Evolutionary conservation across 2,888 invertebrate species (phyloP), one percentile per base, ranked within the genome.

Genomic region (Salticus scenicus): DNA sequence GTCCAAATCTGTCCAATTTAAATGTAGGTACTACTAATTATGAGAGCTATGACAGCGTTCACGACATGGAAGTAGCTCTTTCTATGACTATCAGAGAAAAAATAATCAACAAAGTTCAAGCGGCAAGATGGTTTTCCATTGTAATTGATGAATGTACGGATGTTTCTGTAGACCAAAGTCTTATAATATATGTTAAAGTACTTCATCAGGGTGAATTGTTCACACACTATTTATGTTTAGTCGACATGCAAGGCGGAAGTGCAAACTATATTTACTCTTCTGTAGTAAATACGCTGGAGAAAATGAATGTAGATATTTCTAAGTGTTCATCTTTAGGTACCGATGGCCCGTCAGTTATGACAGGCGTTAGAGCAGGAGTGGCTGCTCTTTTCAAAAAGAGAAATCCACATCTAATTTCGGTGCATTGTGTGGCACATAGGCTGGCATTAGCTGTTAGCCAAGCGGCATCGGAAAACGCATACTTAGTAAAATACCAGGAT

Each of bases 91-190:
- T 69, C 14, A 4, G 33, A 30, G 31, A 31, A 31, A 33, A 8
- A 31, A 37, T 69, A 31, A 20, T 37, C 31, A 20, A 69, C 20
- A 69, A 69, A 4, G 33, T 69, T 4, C 30, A 69, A 12, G 10
- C 30, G 7, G 2, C 69, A 69, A 17, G 28, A 69, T 69, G 33
- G 37, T 69, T 69, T 69, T 69, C 69, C 8, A 31, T 69, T n/a
- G 31, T 69, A 7, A 69, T 69, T 17, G 69, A 69, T 31, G 69
- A 69, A 31, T 69, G 69, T 20, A 31, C 69, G 10, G 37, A 37
- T 37, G 10, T 37, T 37, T 37, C 37, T 10, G 37, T 37, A 7
- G 37, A 37, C 7, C 37, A 37, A 10, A 37, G 37, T 37, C 10
- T 37, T 7, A 37, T 37, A 7, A 37, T 37, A 7, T 37, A 37